Conservation (phyloP, 2,797 vertebrate genomes). For the Bucorvus abyssinicus region DNA sequence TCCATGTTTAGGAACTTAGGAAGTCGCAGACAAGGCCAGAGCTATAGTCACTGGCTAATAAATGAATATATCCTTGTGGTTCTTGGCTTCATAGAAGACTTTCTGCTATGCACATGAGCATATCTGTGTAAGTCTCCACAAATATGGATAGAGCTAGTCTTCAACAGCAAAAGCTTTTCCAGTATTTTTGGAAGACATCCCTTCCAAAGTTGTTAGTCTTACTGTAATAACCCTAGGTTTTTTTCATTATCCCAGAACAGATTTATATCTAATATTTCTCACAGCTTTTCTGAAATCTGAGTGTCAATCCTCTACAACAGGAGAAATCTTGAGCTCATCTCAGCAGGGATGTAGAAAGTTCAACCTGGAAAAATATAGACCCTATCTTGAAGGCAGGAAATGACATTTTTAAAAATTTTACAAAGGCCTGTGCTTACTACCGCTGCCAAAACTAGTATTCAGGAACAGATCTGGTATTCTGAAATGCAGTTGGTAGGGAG, state of each 20-base stretch:
- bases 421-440: neutral
- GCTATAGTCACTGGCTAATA: neutral
- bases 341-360: neutral
- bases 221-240: neutral
- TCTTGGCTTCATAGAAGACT: neutral
- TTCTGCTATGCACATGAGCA: neutral
- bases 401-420: neutral
- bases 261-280: neutral
- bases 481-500: neutral
- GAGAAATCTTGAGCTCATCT: neutral
- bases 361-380: neutral
- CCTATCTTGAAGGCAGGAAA: neutral
- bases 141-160: neutral
- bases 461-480: neutral
- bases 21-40: neutral
- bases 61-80: neutral
- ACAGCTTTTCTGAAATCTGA: neutral
- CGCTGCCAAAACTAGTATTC: neutral
- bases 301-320: neutral
- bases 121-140: neutral
- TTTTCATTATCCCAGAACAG: neutral
- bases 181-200: neutral
- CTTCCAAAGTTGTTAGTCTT: neutral
- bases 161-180: neutral
- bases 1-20: fast-evolving